Evolutionary conservation across 2,113 vertebrate species (phyloP).

Genomic region (Athene cunicularia): DNA sequence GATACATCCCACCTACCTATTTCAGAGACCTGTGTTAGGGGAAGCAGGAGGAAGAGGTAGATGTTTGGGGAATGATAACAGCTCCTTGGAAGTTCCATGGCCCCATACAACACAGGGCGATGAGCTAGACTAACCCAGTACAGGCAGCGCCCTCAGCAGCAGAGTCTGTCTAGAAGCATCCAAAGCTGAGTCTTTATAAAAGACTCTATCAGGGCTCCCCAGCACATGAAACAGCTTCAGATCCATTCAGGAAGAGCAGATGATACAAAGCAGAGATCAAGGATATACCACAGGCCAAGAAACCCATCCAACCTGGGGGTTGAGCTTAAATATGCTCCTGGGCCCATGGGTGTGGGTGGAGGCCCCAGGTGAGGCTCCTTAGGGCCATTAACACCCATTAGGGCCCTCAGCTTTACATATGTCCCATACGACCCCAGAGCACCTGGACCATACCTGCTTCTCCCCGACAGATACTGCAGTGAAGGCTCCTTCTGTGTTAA

Average conservation of each 20-base stretch:
- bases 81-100: not conserved
- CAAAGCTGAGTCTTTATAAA: not conserved
- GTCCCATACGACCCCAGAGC: accelerated
- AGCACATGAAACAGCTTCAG: accelerated
- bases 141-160: not conserved
- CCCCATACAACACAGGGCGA: accelerated
- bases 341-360: not conserved
- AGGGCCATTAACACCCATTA: not conserved
- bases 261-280: accelerated
- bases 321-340: not conserved
- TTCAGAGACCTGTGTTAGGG: accelerated
- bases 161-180: not conserved
- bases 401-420: not conserved
- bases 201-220: not conserved
- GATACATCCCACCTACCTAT: not conserved
- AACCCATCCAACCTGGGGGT: accelerated
- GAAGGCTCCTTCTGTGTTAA: not conserved
- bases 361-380: not conserved
- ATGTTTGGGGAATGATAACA: accelerated
- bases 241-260: not conserved
- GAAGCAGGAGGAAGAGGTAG: not conserved
- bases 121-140: not conserved
- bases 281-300: accelerated
- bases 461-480: not conserved
- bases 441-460: not conserved